Conservation (phyloP, 2,888 invertebrate genomes). For the Xestia rhomboidea region DNA sequence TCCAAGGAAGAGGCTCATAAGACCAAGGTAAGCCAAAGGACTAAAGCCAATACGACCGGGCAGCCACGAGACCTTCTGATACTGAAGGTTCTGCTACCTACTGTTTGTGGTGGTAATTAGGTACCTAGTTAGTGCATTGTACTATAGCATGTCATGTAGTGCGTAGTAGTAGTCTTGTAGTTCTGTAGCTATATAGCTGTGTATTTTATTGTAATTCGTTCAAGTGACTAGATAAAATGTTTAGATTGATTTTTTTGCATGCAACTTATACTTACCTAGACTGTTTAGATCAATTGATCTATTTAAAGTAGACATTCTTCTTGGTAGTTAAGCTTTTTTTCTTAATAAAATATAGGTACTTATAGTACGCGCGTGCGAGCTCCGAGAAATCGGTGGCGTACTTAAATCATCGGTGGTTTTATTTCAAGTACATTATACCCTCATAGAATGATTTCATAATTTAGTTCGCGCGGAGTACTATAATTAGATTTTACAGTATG, state of each 20-base stretch:
- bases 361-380: too few species aligned
- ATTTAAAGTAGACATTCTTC: not conserved
- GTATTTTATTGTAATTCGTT: not conserved
- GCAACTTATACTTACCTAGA: not conserved
- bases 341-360: not conserved
- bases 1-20: slow-evolving; percentile 61
- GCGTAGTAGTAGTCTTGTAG: not conserved
- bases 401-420: too few species aligned
- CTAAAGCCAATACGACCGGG: slow-evolving; percentile 57
- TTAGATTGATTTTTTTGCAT: not conserved
- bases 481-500: too few species aligned
- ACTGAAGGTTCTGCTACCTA: slow-evolving; percentile 51
- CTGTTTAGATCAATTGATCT: not conserved
- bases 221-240: not conserved
- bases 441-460: too few species aligned
- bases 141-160: not conserved
- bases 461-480: too few species aligned
- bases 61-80: slow-evolving; percentile 50
- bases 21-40: slow-evolving; percentile 69
- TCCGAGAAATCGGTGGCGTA: too few species aligned
- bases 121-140: slow-evolving; percentile 4
- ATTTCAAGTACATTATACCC: too few species aligned
- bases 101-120: slow-evolving; percentile 44
- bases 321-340: not conserved
- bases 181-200: not conserved